Evolutionary conservation across 1,140 invertebrate species (phyloP).

Genomic region (Triops cancriformis): DNA sequence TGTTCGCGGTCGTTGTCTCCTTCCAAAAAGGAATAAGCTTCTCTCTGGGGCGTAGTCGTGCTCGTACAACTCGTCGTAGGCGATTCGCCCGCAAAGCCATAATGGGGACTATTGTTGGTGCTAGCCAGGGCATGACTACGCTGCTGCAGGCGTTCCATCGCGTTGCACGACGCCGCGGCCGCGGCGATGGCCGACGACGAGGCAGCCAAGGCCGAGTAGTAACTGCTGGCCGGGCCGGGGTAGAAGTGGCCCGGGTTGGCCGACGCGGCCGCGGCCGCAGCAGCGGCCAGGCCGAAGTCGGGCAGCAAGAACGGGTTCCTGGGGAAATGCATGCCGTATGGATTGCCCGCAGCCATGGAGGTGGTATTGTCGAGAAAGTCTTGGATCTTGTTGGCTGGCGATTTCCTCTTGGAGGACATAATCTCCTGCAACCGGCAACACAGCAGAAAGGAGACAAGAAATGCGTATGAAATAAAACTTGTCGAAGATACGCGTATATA

Average conservation of each 20-base stretch:
- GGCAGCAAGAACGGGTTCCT: not conserved
- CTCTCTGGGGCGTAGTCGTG: not conserved
- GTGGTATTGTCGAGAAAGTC: not conserved
- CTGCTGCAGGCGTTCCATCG: not conserved
- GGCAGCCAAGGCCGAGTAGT: not conserved
- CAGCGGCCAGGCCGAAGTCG: not conserved
- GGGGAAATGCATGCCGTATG: not conserved
- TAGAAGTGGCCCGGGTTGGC: not conserved
- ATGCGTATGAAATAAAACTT: not conserved
- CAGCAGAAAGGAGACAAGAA: not conserved
- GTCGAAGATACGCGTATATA: too few relatives aligned
- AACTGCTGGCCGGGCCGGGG: not conserved
- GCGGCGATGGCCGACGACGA: not conserved
- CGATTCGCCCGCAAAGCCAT: not conserved
- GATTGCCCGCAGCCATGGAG: slow-evolving; percentile 1
- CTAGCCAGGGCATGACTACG: not conserved
- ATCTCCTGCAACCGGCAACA: not conserved
- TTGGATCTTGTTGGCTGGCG: slow-evolving; percentile 3
- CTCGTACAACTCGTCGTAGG: not conserved
- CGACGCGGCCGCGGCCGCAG: not conserved
- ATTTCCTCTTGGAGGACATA: slow-evolving; percentile 10
- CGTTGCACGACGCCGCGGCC: not conserved
- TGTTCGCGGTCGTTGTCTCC: not conserved
- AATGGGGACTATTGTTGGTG: not conserved
- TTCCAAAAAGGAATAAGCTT: not conserved